Base-by-base conservation (phyloP, 2,888 invertebrate genomes). In the Dromius quadrimaculatus region DNA sequence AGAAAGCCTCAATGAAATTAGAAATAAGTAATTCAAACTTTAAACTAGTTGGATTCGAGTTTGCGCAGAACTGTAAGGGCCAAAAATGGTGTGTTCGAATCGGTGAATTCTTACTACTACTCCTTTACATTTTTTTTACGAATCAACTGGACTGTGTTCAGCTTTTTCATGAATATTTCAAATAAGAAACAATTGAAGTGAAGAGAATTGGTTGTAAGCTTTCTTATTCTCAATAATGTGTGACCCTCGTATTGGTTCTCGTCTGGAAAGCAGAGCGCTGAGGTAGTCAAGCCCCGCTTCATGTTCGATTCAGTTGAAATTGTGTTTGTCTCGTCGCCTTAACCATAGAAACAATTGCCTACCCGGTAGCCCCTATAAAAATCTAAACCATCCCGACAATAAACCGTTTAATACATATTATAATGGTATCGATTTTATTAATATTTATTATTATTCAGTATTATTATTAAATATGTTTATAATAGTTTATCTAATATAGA, bases 401-500 rank as follows among this genome's bases (percentile, higher is more conserved):
- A 50, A 68, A 34, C 57, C 41, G 57, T 66, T 54, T 57, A 41
- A 66, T 54, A 66, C 41, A 54, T 66, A 54, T 54, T 32, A 54
- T 61, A 45, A 41, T 61, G 45, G 38, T 57, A 47, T 47, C 69
- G 43, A 65, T 68, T n/a, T 68, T 69, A 45, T 61, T 61, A 69
- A 13, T 61, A 45, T 41, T 61, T 45, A 59, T 69, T 62, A 22
- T 57, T 59, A 61, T 34, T 69, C 36, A 47, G 43, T 69, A 45
- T 69, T 61, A 59, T 59, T 69, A 61, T 61, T 69, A 69, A 43
- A 69, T 66, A 65, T 69, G 61, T 69, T 32, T 59, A 47, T 69
- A 68, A 68, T 78, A 78, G 76, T 76, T 80, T 80, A 83, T 83
- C 83, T 82, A 83, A 83, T 83, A 82, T 82, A 83, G 83, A 83